Evolutionary conservation across 2,797 vertebrate genomes (phyloP), one percentile per base, ranked within the genome.

Genomic region (Lindbergichthys nudifrons): DNA sequence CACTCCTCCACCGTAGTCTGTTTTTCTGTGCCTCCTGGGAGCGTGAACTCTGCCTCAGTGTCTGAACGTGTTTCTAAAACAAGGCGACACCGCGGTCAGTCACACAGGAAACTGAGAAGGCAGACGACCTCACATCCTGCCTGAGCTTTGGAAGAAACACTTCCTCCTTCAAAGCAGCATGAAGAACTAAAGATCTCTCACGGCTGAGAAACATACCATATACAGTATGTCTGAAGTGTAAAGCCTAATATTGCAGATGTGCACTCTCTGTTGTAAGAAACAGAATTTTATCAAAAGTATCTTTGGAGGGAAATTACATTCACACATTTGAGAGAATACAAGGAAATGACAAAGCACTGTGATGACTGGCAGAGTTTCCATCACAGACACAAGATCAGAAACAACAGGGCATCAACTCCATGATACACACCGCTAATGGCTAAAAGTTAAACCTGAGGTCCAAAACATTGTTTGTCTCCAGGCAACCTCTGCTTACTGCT

Each of bases 61-160:
- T 87, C 82, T 86, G 80, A 83, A 63, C 36, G 13, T 14, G 50
- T 73, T 63, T 74, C 77, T 76, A 67, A 83, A 80, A 70, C 15
- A 16, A 86, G 77, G 59, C 61, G 73, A 88, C 87, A 69, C 73
- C 26, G 72, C 83, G 87, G 89, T 91, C 91, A 92, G 80, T 91
- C 89, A 85, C 90, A 93, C 92, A 92, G 92, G 93, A 95, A 94
- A 84, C 84, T 32, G 67, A 89, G 62, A 84, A 87, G 82, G 79
- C 88, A 92, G 85, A 91, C 85, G 48, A 92, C 88, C 91, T 93
- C 84, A 86, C 92, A 92, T 93, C 92, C 95, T 94, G 92, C 83
- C 83, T 84, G 79, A 83, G 87, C 83, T 88, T 73, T 84, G 82
- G 89, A 89, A 80, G 81, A 89, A 88, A 88, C 82, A 73, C 83